phyloP scores from a whole-genome alignment of 2,888 invertebrate species.

The Philopedon plagiatum region DNA sequence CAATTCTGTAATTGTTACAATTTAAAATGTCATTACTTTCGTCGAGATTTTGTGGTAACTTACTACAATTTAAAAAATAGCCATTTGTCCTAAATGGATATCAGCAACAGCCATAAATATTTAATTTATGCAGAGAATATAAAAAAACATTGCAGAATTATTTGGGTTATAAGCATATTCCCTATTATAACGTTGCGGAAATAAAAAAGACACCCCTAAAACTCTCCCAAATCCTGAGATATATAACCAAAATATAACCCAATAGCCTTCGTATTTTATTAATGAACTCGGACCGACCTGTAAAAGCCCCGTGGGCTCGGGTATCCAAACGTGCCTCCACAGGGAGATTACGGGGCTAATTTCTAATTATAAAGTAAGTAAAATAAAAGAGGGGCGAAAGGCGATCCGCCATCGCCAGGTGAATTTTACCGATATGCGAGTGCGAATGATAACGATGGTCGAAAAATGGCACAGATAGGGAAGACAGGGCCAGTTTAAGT shows the following conservation, averaged over 20 bases:
- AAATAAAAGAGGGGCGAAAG: slow-evolving; percentile 61
- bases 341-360: slow-evolving; percentile 64
- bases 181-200: not conserved
- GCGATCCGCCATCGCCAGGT: slow-evolving; percentile 13
- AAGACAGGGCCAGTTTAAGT: too few species aligned
- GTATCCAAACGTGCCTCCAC: slow-evolving; percentile 62
- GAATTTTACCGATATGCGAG: slow-evolving; percentile 15
- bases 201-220: not conserved
- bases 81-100: too few species aligned
- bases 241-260: slow-evolving; percentile 25
- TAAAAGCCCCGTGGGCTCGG: slow-evolving; percentile 60
- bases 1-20: too few species aligned
- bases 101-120: too few species aligned
- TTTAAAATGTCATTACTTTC: too few species aligned
- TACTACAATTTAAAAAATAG: too few species aligned
- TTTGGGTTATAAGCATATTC: too few species aligned
- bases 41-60: too few species aligned
- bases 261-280: slow-evolving; percentile 58
- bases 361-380: slow-evolving; percentile 63
- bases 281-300: slow-evolving; percentile 59
- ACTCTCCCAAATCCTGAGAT: slow-evolving; percentile 11
- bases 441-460: not conserved
- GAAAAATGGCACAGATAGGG: too few species aligned
- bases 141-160: too few species aligned
- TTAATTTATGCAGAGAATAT: too few species aligned